Base-by-base conservation (phyloP, 1,140 invertebrate genomes). In the Laupala kohalensis region DNA sequence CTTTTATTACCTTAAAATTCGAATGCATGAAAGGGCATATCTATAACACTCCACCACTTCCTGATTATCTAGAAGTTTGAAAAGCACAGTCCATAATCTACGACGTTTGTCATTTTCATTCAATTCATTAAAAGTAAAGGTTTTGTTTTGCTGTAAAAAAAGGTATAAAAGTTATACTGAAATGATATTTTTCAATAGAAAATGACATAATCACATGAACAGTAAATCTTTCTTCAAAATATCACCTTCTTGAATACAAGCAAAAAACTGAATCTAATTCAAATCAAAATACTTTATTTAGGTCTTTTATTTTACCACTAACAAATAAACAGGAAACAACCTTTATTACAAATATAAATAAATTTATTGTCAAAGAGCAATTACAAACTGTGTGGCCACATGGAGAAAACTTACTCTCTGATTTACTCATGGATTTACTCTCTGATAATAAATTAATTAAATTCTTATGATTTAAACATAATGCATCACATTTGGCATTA, bases 121-220 rank as follows among this genome's bases (percentile, higher is more conserved):
- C 26, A 72, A 68, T n/a, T 72, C 71, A 26, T 37, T 12, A 25
- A 72, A 72, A 23, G 66, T 68, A 23, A 68, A 72, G 2, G 53
- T 26, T 64, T 72, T 28, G 25, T 29, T 68, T 25, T 72, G 28
- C 71, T 72, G 26, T 5, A 26, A 68, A 19, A 62, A 3, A 63
- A 6, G 67, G 2, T 23, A 15, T 6, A 13, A 69, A 69, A n/a
- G 25, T 9, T 23, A 1, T 13, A 69, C 9, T 9, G 24, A 19
- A n/a, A 69, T 19, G n/a, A 23, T 15, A 23, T 6, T 25, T 6
- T 69, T 13, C n/a, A 23, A 1, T 5, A 23, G 23, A 19, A 69
- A 23, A 65, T 15, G 9, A 65, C 4, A 19, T 24, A 65, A 65
- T 65, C 9, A 9, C n/a, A 62, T 62, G 9, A 62, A 62, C 19